Evolutionary conservation across 2,888 invertebrate genomes (phyloP).

Genomic region (Harpalus rufipes): DNA sequence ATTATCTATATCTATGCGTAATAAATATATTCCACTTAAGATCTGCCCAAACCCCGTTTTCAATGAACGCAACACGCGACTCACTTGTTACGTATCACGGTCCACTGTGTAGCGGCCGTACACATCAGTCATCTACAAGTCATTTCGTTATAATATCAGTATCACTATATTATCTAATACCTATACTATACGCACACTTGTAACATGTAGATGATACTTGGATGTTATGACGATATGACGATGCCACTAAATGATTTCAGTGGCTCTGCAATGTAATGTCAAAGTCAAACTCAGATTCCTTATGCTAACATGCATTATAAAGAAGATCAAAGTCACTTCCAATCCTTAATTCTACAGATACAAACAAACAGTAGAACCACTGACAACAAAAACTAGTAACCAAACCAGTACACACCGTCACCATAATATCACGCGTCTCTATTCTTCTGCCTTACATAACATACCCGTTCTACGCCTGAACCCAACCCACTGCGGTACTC

Average conservation of each 20-base stretch:
- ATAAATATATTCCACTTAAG: conserved; percentile 53
- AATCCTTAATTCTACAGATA: background rate
- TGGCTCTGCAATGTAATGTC: conserved; percentile 9
- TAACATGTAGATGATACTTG: conserved; percentile 1
- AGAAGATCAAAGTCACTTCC: background rate
- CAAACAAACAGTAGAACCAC: background rate
- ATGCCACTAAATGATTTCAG: background rate
- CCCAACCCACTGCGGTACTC: conserved; percentile 69
- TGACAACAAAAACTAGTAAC: background rate
- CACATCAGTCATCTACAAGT: conserved; percentile 3
- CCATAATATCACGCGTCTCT: conserved; percentile 19
- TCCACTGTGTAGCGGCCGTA: conserved; percentile 1
- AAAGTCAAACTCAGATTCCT: background rate
- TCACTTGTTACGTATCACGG: conserved; percentile 8
- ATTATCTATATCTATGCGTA: conserved; percentile 67
- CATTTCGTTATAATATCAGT: background rate
- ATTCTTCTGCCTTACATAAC: background rate
- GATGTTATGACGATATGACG: conserved; percentile 9
- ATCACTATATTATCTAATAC: conserved; percentile 2
- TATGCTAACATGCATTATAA: background rate
- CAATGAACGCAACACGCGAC: conserved; percentile 4
- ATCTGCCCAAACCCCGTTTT: background rate
- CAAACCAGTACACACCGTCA: background rate
- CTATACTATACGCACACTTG: background rate
- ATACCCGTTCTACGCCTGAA: background rate